Conservation (phyloP, 1,140 invertebrate species). For the Brachionus angularis region DNA sequence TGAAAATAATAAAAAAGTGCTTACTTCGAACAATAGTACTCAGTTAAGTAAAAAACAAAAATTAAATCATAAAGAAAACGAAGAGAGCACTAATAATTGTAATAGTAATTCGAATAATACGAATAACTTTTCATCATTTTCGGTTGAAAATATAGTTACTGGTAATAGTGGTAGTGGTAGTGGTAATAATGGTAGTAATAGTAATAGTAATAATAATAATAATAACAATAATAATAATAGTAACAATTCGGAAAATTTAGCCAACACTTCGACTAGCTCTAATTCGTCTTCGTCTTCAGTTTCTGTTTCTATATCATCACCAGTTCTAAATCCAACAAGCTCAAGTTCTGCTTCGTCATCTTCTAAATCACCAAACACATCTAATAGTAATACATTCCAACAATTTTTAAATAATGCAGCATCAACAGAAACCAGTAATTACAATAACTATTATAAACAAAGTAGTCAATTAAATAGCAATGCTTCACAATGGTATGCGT, state of each 20-base stretch:
- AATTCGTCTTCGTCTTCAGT: background rate
- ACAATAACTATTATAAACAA: conserved; percentile 20
- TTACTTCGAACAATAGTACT: no score
- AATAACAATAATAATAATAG: no score
- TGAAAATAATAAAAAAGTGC: no score
- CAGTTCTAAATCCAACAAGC: no score
- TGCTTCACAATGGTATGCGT: background rate
- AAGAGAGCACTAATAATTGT: background rate
- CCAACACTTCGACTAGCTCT: background rate
- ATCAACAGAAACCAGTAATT: conserved; percentile 18
- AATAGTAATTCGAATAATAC: no score
- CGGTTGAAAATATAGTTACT: conserved; percentile 42
- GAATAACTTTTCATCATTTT: conserved; percentile 29
- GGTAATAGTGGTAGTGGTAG: background rate
- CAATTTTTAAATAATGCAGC: background rate
- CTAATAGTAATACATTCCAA: no score
- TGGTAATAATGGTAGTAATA: no score
- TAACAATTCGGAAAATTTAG: no score
- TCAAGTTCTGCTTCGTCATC: no score
- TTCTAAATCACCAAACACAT: background rate
- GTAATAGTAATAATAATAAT: no score
- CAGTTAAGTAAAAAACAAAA: conserved; percentile 14
- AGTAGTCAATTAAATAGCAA: no score
- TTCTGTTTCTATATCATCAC: background rate
- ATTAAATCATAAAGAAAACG: background rate